These are phyloP conservation scores for Axis porcinus DNA, from an alignment of 2,113 vertebrate genomes.

Conservation along the genomic window DNA sequence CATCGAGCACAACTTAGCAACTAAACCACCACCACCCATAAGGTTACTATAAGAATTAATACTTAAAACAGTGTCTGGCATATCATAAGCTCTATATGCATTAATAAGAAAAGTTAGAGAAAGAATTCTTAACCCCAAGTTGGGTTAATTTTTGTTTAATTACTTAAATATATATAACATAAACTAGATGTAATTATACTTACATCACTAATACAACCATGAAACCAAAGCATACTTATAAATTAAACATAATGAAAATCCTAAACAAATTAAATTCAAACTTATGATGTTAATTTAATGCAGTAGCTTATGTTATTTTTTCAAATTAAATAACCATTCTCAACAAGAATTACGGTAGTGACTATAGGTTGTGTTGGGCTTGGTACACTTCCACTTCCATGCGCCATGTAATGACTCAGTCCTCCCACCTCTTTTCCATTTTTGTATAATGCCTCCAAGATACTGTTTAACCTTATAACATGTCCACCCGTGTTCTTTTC, in stretches of 20 bases:
- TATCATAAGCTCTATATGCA: background rate
- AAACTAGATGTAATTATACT: background rate
- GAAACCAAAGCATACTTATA: background rate
- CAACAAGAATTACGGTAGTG: background rate
- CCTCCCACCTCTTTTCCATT: background rate
- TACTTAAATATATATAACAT: background rate
- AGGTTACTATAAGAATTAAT: background rate
- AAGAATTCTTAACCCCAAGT: background rate
- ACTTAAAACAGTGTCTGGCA: background rate
- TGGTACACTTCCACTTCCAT: background rate
- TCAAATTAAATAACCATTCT: background rate
- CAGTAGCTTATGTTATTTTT: background rate
- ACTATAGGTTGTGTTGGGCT: background rate
- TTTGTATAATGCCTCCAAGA: background rate
- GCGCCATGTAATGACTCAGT: background rate
- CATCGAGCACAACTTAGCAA: background rate
- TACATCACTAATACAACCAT: background rate
- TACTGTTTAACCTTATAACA: background rate
- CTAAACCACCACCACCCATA: background rate
- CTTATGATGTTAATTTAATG: background rate
- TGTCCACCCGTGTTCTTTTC: background rate
- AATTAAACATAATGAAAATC: conserved; percentile 3
- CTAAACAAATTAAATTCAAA: background rate
- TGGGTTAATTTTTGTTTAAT: background rate
- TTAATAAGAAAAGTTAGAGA: background rate